Base-by-base conservation (phyloP, 2,888 invertebrate species). In the Resseliella maxima region DNA sequence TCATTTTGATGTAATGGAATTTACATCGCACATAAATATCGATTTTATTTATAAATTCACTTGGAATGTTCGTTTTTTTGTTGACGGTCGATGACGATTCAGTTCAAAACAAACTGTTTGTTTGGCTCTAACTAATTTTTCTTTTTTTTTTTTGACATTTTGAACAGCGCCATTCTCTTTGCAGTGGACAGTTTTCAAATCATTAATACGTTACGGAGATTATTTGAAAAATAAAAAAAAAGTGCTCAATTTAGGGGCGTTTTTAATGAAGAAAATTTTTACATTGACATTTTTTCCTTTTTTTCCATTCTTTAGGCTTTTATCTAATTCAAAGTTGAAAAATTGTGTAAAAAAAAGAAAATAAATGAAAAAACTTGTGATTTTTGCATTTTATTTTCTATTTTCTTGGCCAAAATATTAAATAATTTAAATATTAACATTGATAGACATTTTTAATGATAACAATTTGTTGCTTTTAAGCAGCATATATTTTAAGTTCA, bases 61-160 rank as follows among this genome's bases (percentile, higher is more conserved):
- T 38, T 72, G 27, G 59, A 15, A 21, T 59, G 24, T 59, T 59
- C 24, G 3, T 59, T 6, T n/a, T 59, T 59, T 3, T 24, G 59
- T 59, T 8, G 59, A 59, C 5, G 27, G 24, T 6, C 72, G 72
- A 31, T 31, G 72, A 72, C n/a, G n/a, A n/a, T n/a, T n/a, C n/a
- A n/a, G n/a, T n/a, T 35, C 72, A 72, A 72, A 72, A 72, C 72
- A 72, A 72, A 72, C 31, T 15, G 72, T 27, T 72, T 59, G 24
- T 59, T 59, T 59, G 50, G n/a, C 21, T 50, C 12, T 24, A 59
- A 59, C 59, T 8, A 59, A 59, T 27, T 8, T 59, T n/a, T n/a
- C n/a, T n/a, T n/a, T n/a, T n/a, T n/a, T n/a, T n/a, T n/a, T 3
- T 2, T 59, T 59, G 59, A 59, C 59, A 15, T 59, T 59, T 59